Evolutionary conservation across 2,113 vertebrate species (phyloP).

Genomic region (Hepsetus odoe): DNA sequence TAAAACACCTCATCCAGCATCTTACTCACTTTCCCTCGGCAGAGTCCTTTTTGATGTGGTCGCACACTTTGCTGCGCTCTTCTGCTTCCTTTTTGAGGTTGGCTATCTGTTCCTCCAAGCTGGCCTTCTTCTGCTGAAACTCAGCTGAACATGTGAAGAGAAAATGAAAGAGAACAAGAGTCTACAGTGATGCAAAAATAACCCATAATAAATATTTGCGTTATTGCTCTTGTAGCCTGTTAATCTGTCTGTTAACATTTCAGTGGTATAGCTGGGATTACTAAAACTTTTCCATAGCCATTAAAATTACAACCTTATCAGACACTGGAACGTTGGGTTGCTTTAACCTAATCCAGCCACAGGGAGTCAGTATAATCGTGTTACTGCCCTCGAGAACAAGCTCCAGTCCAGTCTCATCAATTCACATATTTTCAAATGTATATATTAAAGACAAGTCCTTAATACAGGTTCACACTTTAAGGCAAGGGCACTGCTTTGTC

Average conservation of each 20-base stretch:
- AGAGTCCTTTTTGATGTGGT: constrained; percentile 53
- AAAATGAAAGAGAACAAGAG: too few relatives aligned
- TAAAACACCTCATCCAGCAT: not conserved
- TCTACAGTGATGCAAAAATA: too few relatives aligned
- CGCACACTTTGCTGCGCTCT: constrained; percentile 60
- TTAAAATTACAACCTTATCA: not conserved
- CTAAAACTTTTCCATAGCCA: not conserved
- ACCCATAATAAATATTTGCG: too few relatives aligned
- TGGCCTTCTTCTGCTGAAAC: constrained; percentile 19
- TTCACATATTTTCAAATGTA: too few relatives aligned
- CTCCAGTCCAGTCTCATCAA: too few relatives aligned
- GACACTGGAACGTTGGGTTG: not conserved
- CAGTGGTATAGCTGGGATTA: too few relatives aligned
- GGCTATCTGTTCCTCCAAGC: constrained; percentile 47
- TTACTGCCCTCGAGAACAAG: not conserved
- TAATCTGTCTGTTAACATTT: too few relatives aligned
- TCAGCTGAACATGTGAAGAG: constrained; percentile 50
- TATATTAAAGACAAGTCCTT: too few relatives aligned
- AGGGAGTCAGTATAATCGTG: constrained; percentile 7
- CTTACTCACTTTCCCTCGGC: constrained; percentile 49
- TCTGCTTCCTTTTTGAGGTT: constrained; percentile 47
- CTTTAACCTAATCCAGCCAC: constrained; percentile 1
- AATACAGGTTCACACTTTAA: not conserved
- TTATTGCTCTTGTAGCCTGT: too few relatives aligned
- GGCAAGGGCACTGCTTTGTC: not conserved